Evolutionary conservation across 2,113 vertebrate species (phyloP), one percentile per base, ranked within the genome.

Genomic region (Mesembrinibis cayennensis): DNA sequence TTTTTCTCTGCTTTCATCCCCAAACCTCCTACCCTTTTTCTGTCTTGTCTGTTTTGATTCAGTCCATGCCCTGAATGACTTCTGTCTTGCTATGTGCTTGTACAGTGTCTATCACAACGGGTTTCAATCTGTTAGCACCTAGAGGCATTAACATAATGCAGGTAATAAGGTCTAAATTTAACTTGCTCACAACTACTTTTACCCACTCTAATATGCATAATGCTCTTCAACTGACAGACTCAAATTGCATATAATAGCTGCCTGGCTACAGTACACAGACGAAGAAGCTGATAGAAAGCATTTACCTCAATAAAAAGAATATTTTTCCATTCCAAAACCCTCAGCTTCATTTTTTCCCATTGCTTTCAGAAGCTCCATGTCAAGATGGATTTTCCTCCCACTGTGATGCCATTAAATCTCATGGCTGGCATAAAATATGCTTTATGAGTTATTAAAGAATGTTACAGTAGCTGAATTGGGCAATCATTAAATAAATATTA

Each of bases 111-210:
- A 34, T 95, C 96, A 95, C 66, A 44, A 65, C 7, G 8, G 38
- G 22, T 95, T 49, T 93, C 95, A 96, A 13, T 95, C 94, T 97
- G 96, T 93, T 94, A 70, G 94, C 95, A 94, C 91, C 97, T 92
- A 93, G 67, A 95, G 91, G 93, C 93, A 97, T 96, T 97, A 96
- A 91, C 96, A 96, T 95, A 95, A 97, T 94, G 87, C 95, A 95
- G 95, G 95, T 97, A 95, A 97, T 97, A 90, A 91, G 89, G 84
- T 86, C 93, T 96, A 97, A 95, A 96, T 97, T 95, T 97, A 97
- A 95, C 89, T 94, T 88, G 95, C 91, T 95, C 94, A 77, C 89
- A 96, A 90, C 95, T 95, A 72, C 94, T 95, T 93, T 97, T 94
- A 73, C 81, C 59, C 89, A 47, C 84, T 93, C 93, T 96, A 91